Conservation (phyloP, 2,797 vertebrate genomes). For the Sebastes iracundus region DNA sequence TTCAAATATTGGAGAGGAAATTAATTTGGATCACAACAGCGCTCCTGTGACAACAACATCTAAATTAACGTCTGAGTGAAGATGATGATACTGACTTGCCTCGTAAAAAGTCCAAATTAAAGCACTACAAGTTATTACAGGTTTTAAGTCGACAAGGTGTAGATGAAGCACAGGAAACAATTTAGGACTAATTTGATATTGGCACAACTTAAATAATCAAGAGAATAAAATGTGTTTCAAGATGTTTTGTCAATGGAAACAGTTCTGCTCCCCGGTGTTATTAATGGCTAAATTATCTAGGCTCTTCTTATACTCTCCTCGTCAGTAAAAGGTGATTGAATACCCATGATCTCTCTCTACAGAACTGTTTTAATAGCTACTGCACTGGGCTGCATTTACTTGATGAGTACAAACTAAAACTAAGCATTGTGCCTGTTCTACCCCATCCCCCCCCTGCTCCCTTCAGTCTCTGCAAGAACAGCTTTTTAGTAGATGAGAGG, state of each 20-base stretch:
- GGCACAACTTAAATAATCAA: not conserved
- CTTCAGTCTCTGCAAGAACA: conserved; percentile 50
- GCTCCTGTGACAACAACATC: conserved; percentile 49
- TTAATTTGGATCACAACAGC: conserved; percentile 63
- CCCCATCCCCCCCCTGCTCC: not conserved
- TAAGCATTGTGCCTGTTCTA: conserved; percentile 32
- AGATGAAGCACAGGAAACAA: not conserved
- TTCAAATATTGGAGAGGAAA: conserved; percentile 65
- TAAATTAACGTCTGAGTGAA: conserved; percentile 38
- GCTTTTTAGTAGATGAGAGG: conserved; percentile 70
- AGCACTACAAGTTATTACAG: conserved; percentile 5
- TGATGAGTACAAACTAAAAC: conserved; percentile 60
- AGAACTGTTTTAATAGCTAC: conserved; percentile 46
- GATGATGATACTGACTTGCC: conserved; percentile 21
- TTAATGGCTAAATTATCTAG: conserved; percentile 20
- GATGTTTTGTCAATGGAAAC: not conserved
- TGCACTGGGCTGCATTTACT: conserved; percentile 40
- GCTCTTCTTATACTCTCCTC: not conserved
- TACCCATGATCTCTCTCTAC: conserved; percentile 35
- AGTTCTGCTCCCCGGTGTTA: not conserved
- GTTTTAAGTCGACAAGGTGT: not conserved
- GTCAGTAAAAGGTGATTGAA: conserved; percentile 34
- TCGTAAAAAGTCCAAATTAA: conserved; percentile 11
- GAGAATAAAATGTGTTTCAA: not conserved
- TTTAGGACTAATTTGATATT: not conserved